Evolutionary conservation across 2,888 invertebrate genomes (phyloP), one percentile per base, ranked within the genome.

Genomic region (Marronus borbonicus): DNA sequence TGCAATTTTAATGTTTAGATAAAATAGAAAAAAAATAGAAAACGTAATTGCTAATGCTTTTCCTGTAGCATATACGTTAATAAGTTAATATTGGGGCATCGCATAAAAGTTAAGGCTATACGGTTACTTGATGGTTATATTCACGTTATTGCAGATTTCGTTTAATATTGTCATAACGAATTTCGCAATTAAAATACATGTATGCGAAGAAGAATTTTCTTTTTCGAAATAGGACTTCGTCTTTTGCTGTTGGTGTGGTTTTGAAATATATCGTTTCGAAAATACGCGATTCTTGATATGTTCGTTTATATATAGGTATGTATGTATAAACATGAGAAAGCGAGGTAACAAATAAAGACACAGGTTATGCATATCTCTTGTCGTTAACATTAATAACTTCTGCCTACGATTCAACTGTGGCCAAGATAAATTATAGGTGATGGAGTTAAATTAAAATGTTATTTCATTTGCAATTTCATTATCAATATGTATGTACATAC

Each of bases 381-480:
- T 72, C 72, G 66, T 66, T 70, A 75, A 62, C 28, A 65, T 66
- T 76, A 76, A 76, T 76, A 76, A 76, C 55, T 39, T 28, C 55
- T 31, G 52, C 76, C 65, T 58, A 65, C 66, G 55, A 52, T 1
- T 31, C 52, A 65, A 39, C 31, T 20, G 49, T 62, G 52, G 65
- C 36, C 72, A 78, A 81, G 81, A 82, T 82, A 82, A 82, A 81
- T 81, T 80, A 80, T 80, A 78, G 79, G 81, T 80, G 81, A 83
- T 82, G 81, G 81, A 82, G 82, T 82, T 82, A 81, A 82, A 83
- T 83, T 83, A 83, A 83, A 83, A 83, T 80, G 83, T 83, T 82
- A 83, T 83, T 83, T 81, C 82, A 81, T 83, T 83, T 78, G 81
- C 81, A 81, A 83, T 83, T 82, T 82, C 81, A 82, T 81, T 83